Percentiles rank a stretch among this genome's conserved stretches.
Conservation (phyloP, 2,797 vertebrate species). For the Coracias cyanogaster region DNA sequence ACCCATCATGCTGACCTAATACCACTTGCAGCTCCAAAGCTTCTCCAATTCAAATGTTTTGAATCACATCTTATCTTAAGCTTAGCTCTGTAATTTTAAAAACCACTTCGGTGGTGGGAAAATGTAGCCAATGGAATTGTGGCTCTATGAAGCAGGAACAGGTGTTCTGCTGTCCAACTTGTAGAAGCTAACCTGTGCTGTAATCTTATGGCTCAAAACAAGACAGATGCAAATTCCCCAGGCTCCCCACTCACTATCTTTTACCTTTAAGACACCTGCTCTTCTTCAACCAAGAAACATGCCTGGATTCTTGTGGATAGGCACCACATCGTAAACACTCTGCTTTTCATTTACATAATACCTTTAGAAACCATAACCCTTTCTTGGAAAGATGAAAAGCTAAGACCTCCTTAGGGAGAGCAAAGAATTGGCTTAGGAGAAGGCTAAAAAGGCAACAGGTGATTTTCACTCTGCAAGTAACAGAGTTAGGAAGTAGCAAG, state of each 20-base stretch:
- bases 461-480: neutral
- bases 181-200: neutral
- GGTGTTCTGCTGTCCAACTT: neutral
- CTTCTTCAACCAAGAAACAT: neutral
- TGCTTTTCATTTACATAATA: neutral
- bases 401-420: neutral
- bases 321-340: neutral
- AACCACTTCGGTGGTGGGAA: neutral
- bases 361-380: neutral
- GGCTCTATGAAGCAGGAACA: neutral
- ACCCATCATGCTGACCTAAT: neutral
- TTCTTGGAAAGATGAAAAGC: neutral
- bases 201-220: neutral
- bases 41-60: neutral
- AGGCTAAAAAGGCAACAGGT: neutral
- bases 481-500: neutral
- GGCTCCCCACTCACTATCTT: neutral
- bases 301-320: neutral
- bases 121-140: neutral
- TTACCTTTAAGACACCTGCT: neutral
- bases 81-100: neutral
- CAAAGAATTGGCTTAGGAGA: neutral
- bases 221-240: neutral
- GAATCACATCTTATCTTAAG: neutral
- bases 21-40: neutral